Evolutionary conservation across 2,113 vertebrate genomes (phyloP).

Genomic region (Chionodraco myersi): DNA sequence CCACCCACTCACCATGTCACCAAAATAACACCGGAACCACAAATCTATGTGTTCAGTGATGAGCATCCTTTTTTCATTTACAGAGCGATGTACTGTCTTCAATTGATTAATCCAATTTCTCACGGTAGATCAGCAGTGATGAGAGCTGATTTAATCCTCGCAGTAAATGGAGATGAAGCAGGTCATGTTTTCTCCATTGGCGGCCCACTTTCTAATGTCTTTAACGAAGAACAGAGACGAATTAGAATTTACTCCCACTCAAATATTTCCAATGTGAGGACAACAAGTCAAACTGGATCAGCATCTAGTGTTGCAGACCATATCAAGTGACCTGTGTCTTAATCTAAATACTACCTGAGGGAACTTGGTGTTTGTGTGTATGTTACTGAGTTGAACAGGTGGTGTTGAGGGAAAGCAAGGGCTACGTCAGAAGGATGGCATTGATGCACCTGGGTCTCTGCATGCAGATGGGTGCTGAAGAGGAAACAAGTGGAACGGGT

Average conservation of each 20-base stretch:
- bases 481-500: conserved; percentile 57
- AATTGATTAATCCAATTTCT: conserved; percentile 81
- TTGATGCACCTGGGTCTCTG: conserved; percentile 74
- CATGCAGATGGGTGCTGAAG: conserved; percentile 23
- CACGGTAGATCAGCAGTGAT: conserved; percentile 75
- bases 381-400: conserved; percentile 65
- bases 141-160: conserved; percentile 76
- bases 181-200: conserved; percentile 42
- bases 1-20: conserved; percentile 57
- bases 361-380: conserved; percentile 5
- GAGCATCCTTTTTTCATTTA: conserved; percentile 56
- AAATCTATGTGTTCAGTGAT: conserved; percentile 34
- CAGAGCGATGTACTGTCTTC: conserved; percentile 62
- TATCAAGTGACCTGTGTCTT: conserved; percentile 49
- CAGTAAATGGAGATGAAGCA: conserved; percentile 55
- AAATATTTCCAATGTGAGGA: conserved; percentile 47
- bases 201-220: conserved; percentile 55
- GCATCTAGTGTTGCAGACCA: conserved; percentile 29
- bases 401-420: conserved; percentile 29
- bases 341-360: conserved; percentile 38
- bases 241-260: conserved; percentile 66
- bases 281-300: conserved; percentile 60
- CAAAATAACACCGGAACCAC: conserved; percentile 64
- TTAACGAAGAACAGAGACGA: conserved; percentile 47
- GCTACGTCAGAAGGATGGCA: conserved; percentile 21